Evolutionary conservation across 2,888 invertebrate species (phyloP), one percentile per base, ranked within the genome.

Genomic region (Diploptera punctata): DNA sequence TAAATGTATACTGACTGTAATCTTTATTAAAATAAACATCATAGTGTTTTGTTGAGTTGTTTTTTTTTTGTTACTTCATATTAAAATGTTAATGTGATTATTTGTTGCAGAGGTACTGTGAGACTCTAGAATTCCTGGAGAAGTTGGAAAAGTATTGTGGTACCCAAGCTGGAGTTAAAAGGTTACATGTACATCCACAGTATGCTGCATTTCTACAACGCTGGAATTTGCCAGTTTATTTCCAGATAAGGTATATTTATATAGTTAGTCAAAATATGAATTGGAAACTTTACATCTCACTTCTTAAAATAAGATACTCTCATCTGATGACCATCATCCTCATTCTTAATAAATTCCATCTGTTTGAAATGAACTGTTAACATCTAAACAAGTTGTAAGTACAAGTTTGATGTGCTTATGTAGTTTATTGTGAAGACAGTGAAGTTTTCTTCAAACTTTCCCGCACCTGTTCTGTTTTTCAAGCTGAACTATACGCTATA

Each of bases 221-320:
- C 77, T 98, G 97, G 94, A 98, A 97, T 83, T 86, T 98, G 67
- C 94, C 96, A 13, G 97, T 98, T n/a, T 98, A 98, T 83, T 98
- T 95, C 82, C 97, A 98, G 85, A 94, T 96, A 77, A 88, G 87
- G 86, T 86, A 77, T n/a, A n/a, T n/a, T n/a, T n/a, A n/a, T n/a
- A n/a, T n/a, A n/a, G n/a, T n/a, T n/a, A n/a, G n/a, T n/a, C n/a
- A n/a, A n/a, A n/a, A n/a, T n/a, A n/a, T n/a, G n/a, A n/a, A n/a
- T n/a, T n/a, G n/a, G n/a, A n/a, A n/a, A n/a, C n/a, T n/a, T n/a
- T n/a, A n/a, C n/a, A n/a, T n/a, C n/a, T n/a, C n/a, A n/a, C n/a
- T n/a, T n/a, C n/a, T n/a, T n/a, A n/a, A n/a, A n/a, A n/a, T n/a
- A n/a, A n/a, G n/a, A n/a, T n/a, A n/a, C n/a, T n/a, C n/a, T 10